Percentiles rank a stretch among this genome's conserved stretches.
Evolutionary conservation across 2,888 invertebrate genomes (phyloP).

Genomic region (Athrips mouffetella): DNA sequence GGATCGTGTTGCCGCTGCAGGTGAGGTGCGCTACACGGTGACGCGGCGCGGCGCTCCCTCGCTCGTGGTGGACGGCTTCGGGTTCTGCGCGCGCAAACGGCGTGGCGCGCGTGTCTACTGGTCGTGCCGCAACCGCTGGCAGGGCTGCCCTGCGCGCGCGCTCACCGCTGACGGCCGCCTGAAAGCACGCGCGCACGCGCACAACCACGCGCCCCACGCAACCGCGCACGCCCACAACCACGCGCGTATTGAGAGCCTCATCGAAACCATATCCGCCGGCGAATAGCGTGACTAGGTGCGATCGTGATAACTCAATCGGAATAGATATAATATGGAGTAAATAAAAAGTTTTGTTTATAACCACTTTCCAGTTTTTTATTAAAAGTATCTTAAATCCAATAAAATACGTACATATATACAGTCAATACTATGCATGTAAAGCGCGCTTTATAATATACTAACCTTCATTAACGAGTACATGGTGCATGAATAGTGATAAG

Average conservation of each 20-base stretch:
- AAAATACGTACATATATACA: not conserved
- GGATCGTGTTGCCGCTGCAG: slow-evolving; percentile 2
- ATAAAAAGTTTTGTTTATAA: slow-evolving; percentile 1
- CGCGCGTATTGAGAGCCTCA: slow-evolving; percentile 61
- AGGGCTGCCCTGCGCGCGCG: slow-evolving; percentile 58
- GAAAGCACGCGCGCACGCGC: slow-evolving; percentile 33
- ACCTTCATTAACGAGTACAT: not conserved
- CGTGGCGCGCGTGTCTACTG: slow-evolving; percentile 67
- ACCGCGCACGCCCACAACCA: slow-evolving; percentile 39
- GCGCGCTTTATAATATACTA: not conserved
- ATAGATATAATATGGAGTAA: not conserved
- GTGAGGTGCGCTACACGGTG: slow-evolving; percentile 56
- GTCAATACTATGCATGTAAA: not conserved
- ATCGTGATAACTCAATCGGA: not conserved
- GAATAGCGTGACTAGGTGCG: not conserved
- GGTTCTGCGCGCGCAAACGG: slow-evolving; percentile 63
- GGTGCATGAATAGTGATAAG: slow-evolving; percentile 37
- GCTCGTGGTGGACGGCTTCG: slow-evolving; percentile 57
- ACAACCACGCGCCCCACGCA: slow-evolving; percentile 51
- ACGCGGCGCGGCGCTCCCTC: slow-evolving; percentile 68
- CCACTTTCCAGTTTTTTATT: not conserved
- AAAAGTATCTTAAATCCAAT: not conserved
- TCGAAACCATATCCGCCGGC: slow-evolving; percentile 49
- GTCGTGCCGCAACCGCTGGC: slow-evolving; percentile 58
- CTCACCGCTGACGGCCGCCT: slow-evolving; percentile 58